Base-by-base conservation (phyloP, 2,888 invertebrate genomes). In the Hartigia nigra region DNA sequence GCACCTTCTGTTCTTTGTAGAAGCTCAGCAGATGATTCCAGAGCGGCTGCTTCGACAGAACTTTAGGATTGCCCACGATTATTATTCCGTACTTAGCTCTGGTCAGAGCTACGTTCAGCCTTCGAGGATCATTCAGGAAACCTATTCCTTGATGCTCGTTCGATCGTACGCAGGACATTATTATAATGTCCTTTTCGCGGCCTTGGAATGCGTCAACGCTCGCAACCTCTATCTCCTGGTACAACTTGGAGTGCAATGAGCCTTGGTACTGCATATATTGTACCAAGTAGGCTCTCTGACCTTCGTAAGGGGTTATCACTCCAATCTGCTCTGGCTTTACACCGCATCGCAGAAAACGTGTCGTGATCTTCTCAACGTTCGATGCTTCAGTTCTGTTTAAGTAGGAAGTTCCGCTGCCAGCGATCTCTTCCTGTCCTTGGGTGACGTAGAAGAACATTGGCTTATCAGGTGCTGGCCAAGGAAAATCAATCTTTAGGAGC, bases 131-230 rank as follows among this genome's bases (percentile, higher is more conserved):
- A 90, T 98, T 99, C 70, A 99, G 93, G 91, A 99, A 99, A 0
- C 99, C 99, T 87, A 99, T 99, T 70, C 98, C 99, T 91, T 99
- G 99, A 89, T 99, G 98, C 90, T 99, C 99, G 90, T 99, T 99
- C 11, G 99, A 98, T 77, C 99, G 95, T 3, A 99, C 99, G 92
- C 99, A 99, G 0, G 99, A 99, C 96, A 99, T 97, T 77, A 99
- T 98, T 84, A 99, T 99, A 79, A 99, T 97, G 90, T 99, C 99
- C 90, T 99, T 99, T 90, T 99, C 99, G 76, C 99, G 94, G 0
- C 99, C 99, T 92, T 99, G 99, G 92, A 99, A 99, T 0, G 99
- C 99, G 92, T 99, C 99, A 4, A 99, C 99, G 92, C 98, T 99
- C 12, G 99, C 99, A 0, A 99, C 99, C 92, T 99, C 99, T 78